Evolutionary conservation across 2,888 invertebrate genomes (phyloP).

Genomic region (Sinohyriopsis cumingii): DNA sequence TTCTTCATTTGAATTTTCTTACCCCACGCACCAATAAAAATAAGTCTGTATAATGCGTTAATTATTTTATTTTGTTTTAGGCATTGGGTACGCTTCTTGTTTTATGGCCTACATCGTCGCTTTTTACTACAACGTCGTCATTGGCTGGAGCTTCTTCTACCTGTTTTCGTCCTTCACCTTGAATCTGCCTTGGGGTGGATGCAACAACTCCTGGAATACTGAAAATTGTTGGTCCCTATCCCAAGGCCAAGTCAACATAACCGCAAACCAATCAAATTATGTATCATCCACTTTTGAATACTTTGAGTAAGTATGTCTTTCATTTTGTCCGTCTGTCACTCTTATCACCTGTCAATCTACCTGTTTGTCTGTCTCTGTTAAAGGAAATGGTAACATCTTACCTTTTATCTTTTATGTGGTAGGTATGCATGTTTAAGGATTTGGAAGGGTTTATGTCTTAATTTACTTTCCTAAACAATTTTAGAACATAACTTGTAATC

Average conservation of each 20-base stretch:
- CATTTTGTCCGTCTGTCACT: too few relatives aligned
- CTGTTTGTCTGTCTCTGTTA: too few relatives aligned
- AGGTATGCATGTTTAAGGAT: too few relatives aligned
- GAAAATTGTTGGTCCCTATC: conserved; percentile 76
- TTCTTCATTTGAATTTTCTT: too few relatives aligned
- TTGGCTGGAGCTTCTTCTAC: conserved; percentile 88
- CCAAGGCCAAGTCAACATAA: conserved; percentile 42
- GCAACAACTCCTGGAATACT: conserved; percentile 88
- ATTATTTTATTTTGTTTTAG: conserved; percentile 79
- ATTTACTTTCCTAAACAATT: too few relatives aligned
- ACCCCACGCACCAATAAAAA: too few relatives aligned
- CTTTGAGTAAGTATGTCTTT: conserved; percentile 79
- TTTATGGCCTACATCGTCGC: conserved; percentile 70
- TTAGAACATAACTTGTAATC: too few relatives aligned
- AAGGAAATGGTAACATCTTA: too few relatives aligned
- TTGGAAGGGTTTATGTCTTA: too few relatives aligned
- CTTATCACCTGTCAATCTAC: too few relatives aligned
- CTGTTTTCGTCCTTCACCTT: conserved; percentile 80
- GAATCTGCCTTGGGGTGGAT: conserved; percentile 85
- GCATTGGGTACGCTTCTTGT: conserved; percentile 70
- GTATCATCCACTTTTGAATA: conserved; percentile 83
- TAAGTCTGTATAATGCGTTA: background rate
- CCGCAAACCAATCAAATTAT: conserved; percentile 41
- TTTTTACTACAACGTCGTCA: conserved; percentile 81
- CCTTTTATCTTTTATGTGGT: too few relatives aligned